These are phyloP conservation scores for Connochaetes taurinus DNA, from an alignment of 2,113 vertebrate species.

Conservation along the genomic window DNA sequence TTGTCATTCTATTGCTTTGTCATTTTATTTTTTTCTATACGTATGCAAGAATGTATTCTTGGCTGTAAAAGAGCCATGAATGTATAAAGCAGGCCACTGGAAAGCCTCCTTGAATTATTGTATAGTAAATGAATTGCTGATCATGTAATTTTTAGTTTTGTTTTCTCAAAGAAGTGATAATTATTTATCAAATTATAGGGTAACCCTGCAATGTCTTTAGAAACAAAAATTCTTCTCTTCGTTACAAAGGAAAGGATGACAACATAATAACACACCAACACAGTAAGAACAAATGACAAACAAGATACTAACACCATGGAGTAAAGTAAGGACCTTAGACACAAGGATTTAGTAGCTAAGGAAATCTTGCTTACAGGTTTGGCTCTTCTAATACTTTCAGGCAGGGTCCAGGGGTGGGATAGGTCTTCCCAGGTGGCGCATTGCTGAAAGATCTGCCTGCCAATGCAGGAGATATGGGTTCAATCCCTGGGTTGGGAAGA, in stretches of 20 bases:
- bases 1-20: neutral
- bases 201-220: neutral
- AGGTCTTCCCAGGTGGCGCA: neutral
- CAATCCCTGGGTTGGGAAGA: neutral
- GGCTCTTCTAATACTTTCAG: neutral
- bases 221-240: neutral
- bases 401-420: neutral
- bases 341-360: neutral
- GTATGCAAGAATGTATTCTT: neutral
- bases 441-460: neutral
- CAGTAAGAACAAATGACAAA: neutral
- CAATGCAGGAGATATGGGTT: neutral
- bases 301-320: neutral
- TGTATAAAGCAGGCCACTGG: neutral
- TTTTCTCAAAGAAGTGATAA: neutral
- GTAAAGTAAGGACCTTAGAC: neutral
- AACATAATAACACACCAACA: neutral
- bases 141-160: neutral
- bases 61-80: neutral
- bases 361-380: neutral
- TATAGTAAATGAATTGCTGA: neutral
- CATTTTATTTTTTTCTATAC: neutral
- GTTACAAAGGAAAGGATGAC: neutral
- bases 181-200: neutral
- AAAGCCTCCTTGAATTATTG: neutral